These are phyloP conservation scores for Sarcophaga peregrina DNA, from an alignment of 1,140 invertebrate species.

Conservation along the genomic window DNA sequence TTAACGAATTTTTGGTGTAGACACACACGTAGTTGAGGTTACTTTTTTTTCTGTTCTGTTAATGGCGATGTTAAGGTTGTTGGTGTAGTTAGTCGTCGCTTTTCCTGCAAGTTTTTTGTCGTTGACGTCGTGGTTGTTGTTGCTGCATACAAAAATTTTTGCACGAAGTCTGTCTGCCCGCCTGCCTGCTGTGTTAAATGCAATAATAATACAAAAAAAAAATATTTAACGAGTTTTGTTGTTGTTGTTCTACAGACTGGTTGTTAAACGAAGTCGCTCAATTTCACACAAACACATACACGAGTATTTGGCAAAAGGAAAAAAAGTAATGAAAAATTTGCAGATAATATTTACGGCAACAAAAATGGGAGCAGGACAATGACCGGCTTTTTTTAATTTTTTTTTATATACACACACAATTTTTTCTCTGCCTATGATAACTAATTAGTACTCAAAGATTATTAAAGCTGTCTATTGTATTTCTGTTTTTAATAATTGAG, in stretches of 20 bases:
- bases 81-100: background rate
- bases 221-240: background rate
- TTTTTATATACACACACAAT: background rate
- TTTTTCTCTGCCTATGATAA: background rate
- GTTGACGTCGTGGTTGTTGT: background rate
- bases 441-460: background rate
- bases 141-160: slow-evolving; percentile 1
- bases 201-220: background rate
- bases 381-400: background rate
- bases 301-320: background rate
- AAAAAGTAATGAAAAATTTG: background rate
- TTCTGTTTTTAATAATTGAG: background rate
- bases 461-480: background rate
- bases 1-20: background rate
- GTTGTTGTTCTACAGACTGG: background rate
- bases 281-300: slow-evolving; percentile 1
- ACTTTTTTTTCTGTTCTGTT: no score
- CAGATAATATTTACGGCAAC: slow-evolving; percentile 2
- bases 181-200: background rate
- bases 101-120: slow-evolving; percentile 5
- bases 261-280: background rate
- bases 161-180: background rate
- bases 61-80: background rate
- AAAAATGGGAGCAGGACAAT: slow-evolving; percentile 21
- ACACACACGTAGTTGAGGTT: background rate